Percentiles rank a stretch among this genome's conserved stretches.
Evolutionary conservation across 1,140 invertebrate species (phyloP).

Genomic region (Mycetomoellerius zeteki): DNA sequence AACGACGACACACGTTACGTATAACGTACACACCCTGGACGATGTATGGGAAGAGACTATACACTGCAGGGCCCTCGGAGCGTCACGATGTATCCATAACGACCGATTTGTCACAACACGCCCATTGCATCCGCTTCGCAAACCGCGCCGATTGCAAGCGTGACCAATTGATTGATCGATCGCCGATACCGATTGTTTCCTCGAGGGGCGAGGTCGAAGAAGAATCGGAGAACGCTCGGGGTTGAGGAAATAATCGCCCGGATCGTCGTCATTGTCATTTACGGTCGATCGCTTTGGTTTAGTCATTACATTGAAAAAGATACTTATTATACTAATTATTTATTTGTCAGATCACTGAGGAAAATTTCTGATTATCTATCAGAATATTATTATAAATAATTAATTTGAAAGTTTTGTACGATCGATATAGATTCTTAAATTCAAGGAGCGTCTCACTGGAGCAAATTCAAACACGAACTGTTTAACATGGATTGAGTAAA

Average conservation of each 20-base stretch:
- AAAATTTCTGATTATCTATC: no score
- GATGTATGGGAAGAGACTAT: slow-evolving; percentile 62
- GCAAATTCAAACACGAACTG: not conserved
- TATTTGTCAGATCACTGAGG: not conserved
- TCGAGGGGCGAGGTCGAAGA: not conserved
- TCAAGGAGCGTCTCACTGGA: not conserved
- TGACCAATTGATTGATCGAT: slow-evolving; percentile 67
- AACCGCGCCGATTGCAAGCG: slow-evolving; percentile 54
- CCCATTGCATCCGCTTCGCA: slow-evolving; percentile 41
- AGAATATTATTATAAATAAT: not conserved
- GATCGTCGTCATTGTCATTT: not conserved
- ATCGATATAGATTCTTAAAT: not conserved
- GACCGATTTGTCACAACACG: slow-evolving; percentile 78
- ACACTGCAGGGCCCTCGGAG: slow-evolving; percentile 33
- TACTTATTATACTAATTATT: no score
- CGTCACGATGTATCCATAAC: slow-evolving; percentile 78
- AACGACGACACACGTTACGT: slow-evolving; percentile 51
- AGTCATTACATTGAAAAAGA: no score
- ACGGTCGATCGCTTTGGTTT: not conserved
- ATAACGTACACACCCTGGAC: slow-evolving; percentile 40
- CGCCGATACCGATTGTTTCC: slow-evolving; percentile 52
- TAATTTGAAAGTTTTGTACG: not conserved
- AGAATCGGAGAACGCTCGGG: not conserved
- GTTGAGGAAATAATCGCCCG: not conserved
- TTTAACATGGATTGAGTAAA: not conserved